A percentile compares a stretch with the other conserved stretches of the same genome.
These are phyloP conservation scores for Lichenostomus cassidix DNA, from an alignment of 2,113 vertebrate species.

Conservation along the genomic window DNA sequence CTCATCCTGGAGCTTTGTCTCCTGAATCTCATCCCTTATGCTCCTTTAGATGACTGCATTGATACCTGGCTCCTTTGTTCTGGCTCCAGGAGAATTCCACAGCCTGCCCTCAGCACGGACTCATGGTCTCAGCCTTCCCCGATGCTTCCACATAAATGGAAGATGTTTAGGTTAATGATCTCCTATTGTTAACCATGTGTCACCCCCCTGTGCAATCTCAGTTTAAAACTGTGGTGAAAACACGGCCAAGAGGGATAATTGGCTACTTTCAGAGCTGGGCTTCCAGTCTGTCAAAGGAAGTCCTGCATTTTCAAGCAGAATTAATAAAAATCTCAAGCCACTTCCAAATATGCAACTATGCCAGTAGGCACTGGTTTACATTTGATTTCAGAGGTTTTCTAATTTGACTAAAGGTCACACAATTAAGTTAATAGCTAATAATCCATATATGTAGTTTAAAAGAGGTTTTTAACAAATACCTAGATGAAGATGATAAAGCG, in stretches of 20 bases:
- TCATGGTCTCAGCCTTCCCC: not conserved
- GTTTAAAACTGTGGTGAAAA: constrained; percentile 7
- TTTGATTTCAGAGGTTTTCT: not conserved
- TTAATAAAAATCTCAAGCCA: not conserved
- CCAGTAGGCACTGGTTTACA: not conserved
- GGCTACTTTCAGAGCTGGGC: not conserved
- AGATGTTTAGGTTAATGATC: constrained; percentile 36
- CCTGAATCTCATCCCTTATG: not conserved
- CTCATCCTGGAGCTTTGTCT: not conserved
- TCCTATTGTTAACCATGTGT: constrained; percentile 39
- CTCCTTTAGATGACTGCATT: not conserved
- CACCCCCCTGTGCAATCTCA: not conserved
- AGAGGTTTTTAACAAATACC: not conserved
- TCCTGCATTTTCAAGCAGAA: not conserved
- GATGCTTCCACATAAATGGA: not conserved
- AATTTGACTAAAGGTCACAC: not conserved
- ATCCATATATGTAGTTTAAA: constrained; percentile 3
- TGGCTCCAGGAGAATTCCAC: not conserved
- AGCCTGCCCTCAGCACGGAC: not conserved
- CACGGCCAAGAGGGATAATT: not conserved
- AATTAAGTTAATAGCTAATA: constrained; percentile 16
- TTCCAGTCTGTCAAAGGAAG: not conserved
- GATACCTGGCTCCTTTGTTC: constrained; percentile 21
- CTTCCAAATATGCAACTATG: not conserved
- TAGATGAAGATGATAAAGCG: constrained; percentile 16